These are phyloP conservation scores for Mionectes olivaceus DNA, from an alignment of 2,797 vertebrate genomes.

Conservation along the genomic window DNA sequence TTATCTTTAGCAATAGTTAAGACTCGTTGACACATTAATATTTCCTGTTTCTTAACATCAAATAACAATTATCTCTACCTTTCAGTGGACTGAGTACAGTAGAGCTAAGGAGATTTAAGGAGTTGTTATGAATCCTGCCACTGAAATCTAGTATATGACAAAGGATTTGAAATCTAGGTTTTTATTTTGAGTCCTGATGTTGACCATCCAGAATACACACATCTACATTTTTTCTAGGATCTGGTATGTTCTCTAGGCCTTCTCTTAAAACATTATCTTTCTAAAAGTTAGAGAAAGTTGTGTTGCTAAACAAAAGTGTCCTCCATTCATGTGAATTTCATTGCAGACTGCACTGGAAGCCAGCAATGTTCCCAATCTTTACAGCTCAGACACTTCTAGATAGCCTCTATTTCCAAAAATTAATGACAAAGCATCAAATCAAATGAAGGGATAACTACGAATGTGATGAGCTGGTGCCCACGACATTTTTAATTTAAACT, in stretches of 20 bases:
- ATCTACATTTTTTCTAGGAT: neutral
- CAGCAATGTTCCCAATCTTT: neutral
- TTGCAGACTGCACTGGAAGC: neutral
- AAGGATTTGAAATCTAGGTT: neutral
- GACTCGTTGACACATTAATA: neutral
- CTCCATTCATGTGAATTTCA: neutral
- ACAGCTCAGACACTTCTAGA: neutral
- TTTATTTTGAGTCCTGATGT: neutral
- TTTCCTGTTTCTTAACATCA: neutral
- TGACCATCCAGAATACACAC: neutral
- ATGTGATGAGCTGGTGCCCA: neutral
- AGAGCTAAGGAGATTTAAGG: neutral
- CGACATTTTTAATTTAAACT: constrained; percentile 29
- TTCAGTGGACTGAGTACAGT: neutral
- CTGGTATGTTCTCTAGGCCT: neutral
- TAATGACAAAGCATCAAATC: neutral
- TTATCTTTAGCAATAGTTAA: neutral
- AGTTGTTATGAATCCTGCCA: neutral
- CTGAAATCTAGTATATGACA: neutral
- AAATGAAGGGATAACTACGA: neutral
- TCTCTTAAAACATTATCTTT: neutral
- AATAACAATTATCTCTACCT: neutral
- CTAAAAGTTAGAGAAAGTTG: neutral
- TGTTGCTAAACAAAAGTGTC: neutral
- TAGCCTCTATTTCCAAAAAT: neutral